These are phyloP conservation scores for Episyrphus balteatus DNA, from an alignment of 1,140 invertebrate species.

Conservation along the genomic window DNA sequence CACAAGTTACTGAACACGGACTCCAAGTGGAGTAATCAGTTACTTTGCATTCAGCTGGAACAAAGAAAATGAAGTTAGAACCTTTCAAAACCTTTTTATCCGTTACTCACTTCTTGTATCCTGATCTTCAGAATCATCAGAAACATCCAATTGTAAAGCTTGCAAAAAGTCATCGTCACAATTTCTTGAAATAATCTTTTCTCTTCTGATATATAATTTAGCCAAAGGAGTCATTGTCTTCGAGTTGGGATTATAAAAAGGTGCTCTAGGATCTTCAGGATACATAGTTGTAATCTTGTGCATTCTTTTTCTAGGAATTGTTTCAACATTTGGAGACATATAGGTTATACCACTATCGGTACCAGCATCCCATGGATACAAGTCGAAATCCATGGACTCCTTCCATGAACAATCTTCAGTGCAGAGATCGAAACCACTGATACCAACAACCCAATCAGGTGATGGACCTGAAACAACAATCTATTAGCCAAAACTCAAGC, in stretches of 20 bases:
- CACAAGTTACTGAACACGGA: conserved; percentile 73
- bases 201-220: conserved; percentile 54
- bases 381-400: conserved; percentile 62
- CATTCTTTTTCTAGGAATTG: conserved; percentile 78
- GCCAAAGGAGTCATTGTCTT: conserved; percentile 73
- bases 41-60: conserved; percentile 64
- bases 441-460: conserved; percentile 92
- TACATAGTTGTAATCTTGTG: conserved; percentile 75
- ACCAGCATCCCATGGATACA: conserved; percentile 91
- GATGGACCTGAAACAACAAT: conserved; percentile 49
- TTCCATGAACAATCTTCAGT: conserved; percentile 81
- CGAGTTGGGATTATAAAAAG: conserved; percentile 76
- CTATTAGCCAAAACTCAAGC: not conserved
- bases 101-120: conserved; percentile 53
- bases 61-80: not conserved
- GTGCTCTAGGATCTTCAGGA: conserved; percentile 76
- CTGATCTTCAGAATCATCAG: conserved; percentile 64
- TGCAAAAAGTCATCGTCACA: conserved; percentile 58
- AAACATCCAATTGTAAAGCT: conserved; percentile 47
- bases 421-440: conserved; percentile 79
- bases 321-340: conserved; percentile 78
- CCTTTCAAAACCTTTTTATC: not conserved
- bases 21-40: conserved; percentile 65
- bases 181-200: conserved; percentile 56
- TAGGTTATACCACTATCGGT: conserved; percentile 89